Percentiles rank a stretch among this genome's conserved stretches.
These are phyloP conservation scores for Amphipyra tragopoginis DNA, from an alignment of 2,888 invertebrate species.

Conservation along the genomic window DNA sequence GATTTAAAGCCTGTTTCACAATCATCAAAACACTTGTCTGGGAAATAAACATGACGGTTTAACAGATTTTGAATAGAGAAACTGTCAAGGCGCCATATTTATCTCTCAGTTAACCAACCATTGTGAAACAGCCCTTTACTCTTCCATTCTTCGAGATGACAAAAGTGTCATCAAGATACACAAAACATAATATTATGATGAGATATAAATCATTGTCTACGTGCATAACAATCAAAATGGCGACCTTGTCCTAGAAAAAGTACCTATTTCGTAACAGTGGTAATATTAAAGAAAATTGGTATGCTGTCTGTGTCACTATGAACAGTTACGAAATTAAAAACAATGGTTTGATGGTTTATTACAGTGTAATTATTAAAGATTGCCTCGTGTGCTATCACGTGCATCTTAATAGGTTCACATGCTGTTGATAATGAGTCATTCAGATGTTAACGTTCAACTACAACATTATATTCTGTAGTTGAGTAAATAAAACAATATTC, in stretches of 20 bases:
- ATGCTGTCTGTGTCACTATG: constrained; percentile 54
- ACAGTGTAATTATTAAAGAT: constrained; percentile 53
- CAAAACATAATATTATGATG: background rate
- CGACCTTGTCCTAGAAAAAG: constrained; percentile 64
- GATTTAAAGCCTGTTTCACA: too few relatives aligned
- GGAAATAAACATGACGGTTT: too few relatives aligned
- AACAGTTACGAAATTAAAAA: constrained; percentile 59
- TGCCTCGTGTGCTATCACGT: constrained; percentile 18
- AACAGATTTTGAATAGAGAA: too few relatives aligned
- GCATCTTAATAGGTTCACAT: constrained; percentile 38
- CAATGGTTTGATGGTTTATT: constrained; percentile 58
- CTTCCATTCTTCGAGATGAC: too few relatives aligned
- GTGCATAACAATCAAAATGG: constrained; percentile 56
- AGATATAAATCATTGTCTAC: constrained; percentile 21
- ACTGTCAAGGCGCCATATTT: too few relatives aligned
- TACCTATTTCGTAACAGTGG: constrained; percentile 58
- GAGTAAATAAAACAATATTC: too few relatives aligned
- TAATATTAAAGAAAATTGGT: constrained; percentile 57
- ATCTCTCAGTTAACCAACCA: too few relatives aligned
- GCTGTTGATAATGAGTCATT: constrained; percentile 18
- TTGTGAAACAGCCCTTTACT: too few relatives aligned
- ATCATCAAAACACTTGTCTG: too few relatives aligned
- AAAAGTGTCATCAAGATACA: too few relatives aligned
- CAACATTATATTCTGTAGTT: too few relatives aligned
- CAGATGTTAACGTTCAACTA: constrained; percentile 8